Conservation (phyloP, 2,888 invertebrate species). For the Xestia ashworthii region DNA sequence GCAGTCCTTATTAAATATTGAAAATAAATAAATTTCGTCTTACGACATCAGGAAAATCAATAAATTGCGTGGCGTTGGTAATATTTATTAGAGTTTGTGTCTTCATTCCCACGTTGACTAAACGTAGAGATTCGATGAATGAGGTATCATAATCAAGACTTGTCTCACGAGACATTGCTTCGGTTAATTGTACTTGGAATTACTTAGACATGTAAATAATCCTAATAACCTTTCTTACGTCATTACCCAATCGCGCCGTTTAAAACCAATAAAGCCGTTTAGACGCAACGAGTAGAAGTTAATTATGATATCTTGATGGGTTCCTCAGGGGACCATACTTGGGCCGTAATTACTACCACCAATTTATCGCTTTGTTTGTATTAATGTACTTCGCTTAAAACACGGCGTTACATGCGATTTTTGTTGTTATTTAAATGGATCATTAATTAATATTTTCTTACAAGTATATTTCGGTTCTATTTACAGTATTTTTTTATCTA, state of each 20-base stretch:
- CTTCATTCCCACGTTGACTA: conserved; percentile 54
- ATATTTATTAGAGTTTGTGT: conserved; percentile 52
- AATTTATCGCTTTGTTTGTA: conserved; percentile 18
- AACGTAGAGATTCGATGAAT: conserved; percentile 55
- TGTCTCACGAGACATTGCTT: conserved; percentile 53
- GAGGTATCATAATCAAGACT: conserved; percentile 39
- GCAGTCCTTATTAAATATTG: conserved; percentile 48
- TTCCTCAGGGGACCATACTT: conserved; percentile 34
- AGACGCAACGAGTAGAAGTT: conserved; percentile 6
- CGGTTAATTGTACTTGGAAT: conserved; percentile 44
- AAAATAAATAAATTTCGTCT: conserved; percentile 42
- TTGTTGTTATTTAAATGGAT: conserved; percentile 17
- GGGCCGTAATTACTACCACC: conserved; percentile 22
- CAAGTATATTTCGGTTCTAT: conserved; percentile 4
- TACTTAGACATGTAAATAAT: conserved; percentile 29
- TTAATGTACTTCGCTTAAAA: conserved; percentile 15
- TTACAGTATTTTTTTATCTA: too few relatives aligned
- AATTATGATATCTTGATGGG: conserved; percentile 10
- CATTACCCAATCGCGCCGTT: too few relatives aligned
- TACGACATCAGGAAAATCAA: conserved; percentile 54
- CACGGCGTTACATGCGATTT: conserved; percentile 9
- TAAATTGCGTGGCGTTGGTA: conserved; percentile 48
- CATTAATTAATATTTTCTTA: conserved; percentile 14
- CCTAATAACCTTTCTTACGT: conserved; percentile 28
- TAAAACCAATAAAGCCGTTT: conserved; percentile 12